Percentiles rank a stretch among this genome's conserved stretches.
phyloP scores from a whole-genome alignment of 2,888 invertebrate genomes.

The Cotesia congregata region DNA sequence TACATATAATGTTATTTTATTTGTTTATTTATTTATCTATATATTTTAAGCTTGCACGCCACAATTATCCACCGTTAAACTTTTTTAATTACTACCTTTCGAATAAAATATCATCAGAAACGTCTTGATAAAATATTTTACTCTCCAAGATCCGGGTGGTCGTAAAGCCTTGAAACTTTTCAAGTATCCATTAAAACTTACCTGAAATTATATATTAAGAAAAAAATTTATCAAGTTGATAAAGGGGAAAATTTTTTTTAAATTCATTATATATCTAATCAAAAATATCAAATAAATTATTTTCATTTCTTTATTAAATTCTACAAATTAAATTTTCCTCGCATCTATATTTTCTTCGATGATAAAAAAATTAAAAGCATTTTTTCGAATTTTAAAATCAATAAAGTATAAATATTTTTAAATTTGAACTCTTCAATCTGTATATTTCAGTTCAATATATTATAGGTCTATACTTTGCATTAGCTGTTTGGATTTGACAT shows the following conservation, averaged over 20 bases:
- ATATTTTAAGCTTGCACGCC: conserved; percentile 13
- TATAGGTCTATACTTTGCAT: too few species aligned
- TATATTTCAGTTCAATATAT: too few species aligned
- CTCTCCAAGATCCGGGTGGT: neutral
- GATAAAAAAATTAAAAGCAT: too few species aligned
- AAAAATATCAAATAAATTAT: neutral
- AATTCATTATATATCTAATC: neutral
- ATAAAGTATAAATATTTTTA: too few species aligned
- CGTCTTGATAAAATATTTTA: neutral
- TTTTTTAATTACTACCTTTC: neutral
- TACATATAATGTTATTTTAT: neutral
- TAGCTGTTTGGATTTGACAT: too few species aligned
- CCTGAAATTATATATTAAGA: neutral
- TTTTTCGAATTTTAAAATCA: too few species aligned
- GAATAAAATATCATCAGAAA: neutral
- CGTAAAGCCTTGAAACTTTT: neutral
- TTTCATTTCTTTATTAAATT: too few species aligned
- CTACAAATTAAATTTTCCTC: too few species aligned
- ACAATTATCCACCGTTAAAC: neutral
- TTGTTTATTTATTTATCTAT: neutral
- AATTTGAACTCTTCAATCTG: too few species aligned
- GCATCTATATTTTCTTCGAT: too few species aligned
- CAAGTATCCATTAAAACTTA: neutral
- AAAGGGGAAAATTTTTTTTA: neutral
- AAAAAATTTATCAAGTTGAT: neutral